A percentile compares a stretch with the other conserved stretches of the same genome.
Evolutionary conservation across 2,797 vertebrate genomes (phyloP).

Genomic region (Euthynnus affinis): DNA sequence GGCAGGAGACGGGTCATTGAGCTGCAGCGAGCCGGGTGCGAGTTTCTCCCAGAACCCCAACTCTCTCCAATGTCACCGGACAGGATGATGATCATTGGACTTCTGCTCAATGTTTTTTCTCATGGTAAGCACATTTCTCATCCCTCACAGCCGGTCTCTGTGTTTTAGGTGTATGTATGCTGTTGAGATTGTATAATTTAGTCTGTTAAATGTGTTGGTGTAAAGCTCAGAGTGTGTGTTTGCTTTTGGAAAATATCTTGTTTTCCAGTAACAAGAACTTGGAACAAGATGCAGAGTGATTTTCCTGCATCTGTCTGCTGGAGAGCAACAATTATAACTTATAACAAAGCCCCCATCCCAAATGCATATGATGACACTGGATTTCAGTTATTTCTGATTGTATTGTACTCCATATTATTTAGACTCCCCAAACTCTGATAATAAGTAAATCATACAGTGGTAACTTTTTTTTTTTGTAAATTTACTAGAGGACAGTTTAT

Average conservation of each 20-base stretch:
- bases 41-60: constrained; percentile 52
- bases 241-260: not conserved
- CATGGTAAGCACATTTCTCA: constrained; percentile 60
- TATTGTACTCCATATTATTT: not conserved
- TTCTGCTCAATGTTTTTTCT: constrained; percentile 79
- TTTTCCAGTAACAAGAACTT: constrained; percentile 2
- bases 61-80: constrained; percentile 72
- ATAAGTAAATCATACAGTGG: not conserved
- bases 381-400: constrained; percentile 1
- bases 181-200: not conserved
- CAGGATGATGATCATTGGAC: constrained; percentile 82
- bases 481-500: not conserved
- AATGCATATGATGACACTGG: not conserved
- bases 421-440: not conserved
- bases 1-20: constrained; percentile 72
- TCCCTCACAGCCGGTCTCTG: not conserved
- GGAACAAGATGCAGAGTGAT: not conserved
- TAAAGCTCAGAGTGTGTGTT: not conserved
- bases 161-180: not conserved
- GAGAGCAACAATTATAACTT: not conserved
- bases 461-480: constrained; percentile 19
- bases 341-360: not conserved
- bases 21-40: constrained; percentile 62
- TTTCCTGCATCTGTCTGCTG: constrained; percentile 10
- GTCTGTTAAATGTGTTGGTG: not conserved